These are phyloP conservation scores for Gracilinanus agilis DNA, from an alignment of 2,113 vertebrate genomes.

Conservation along the genomic window DNA sequence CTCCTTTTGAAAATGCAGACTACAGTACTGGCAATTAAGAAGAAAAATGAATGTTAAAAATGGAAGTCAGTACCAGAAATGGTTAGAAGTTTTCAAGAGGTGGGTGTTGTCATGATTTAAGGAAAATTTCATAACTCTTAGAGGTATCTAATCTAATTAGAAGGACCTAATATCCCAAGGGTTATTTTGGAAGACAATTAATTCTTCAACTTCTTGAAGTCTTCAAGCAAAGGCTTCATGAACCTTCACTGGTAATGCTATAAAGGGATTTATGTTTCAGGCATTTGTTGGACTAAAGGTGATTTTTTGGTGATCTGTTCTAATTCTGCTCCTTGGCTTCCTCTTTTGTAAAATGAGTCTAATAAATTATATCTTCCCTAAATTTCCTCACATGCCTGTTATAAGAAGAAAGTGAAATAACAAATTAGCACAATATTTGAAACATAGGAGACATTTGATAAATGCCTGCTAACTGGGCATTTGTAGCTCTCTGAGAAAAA, in stretches of 20 bases:
- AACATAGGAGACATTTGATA: neutral
- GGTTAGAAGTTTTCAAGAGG: neutral
- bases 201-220: neutral
- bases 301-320: neutral
- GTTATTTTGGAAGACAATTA: neutral
- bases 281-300: neutral
- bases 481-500: neutral
- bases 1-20: neutral
- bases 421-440: neutral
- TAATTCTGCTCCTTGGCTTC: neutral
- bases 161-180: too few relatives aligned
- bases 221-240: neutral
- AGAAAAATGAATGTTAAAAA: neutral
- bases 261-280: neutral
- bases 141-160: neutral
- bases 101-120: neutral
- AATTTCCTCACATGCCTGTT: neutral
- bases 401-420: neutral
- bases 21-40: neutral
- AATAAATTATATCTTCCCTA: neutral
- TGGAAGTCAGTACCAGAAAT: neutral
- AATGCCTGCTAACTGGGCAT: neutral
- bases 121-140: neutral
- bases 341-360: neutral
- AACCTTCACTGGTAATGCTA: neutral